Evolutionary conservation across 1,140 invertebrate genomes (phyloP), one percentile per base, ranked within the genome.

Genomic region (Hermetia illucens): DNA sequence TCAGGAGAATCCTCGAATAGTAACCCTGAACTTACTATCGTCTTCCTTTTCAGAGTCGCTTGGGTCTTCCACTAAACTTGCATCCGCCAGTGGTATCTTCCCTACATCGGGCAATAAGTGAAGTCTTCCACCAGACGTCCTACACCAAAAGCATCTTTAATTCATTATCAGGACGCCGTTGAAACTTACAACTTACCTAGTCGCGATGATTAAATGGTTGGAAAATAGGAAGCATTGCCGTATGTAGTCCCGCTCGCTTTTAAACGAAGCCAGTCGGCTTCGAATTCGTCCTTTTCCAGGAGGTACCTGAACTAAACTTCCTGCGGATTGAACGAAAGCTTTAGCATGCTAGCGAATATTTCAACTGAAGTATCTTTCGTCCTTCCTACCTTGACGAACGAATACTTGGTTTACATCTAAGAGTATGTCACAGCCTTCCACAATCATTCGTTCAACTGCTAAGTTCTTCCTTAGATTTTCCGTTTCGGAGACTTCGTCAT

Each of bases 371-470:
- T 25, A 8, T 25, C n/a, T 25, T n/a, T 25, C n/a, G 6, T 25
- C n/a, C n/a, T 25, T 25, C 58, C 65, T 59, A 78, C 80, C 82
- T 73, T 88, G 82, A 46, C 82, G 66, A 15, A 88, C 82, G 61
- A 86, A 88, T 12, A 90, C 84, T 70, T 95, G 89, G 64, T 92
- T 93, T 12, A 92, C 88, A 53, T 95, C 89, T 20, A 95, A 65
- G 30, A 94, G 66, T 49, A 94, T 91, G 59, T 94, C 89, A 64
- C 89, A 95, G 3, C 89, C 89, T 61, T 93, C 89, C 1, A 91
- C 79, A 34, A 95, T 94, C 86, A 94, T 93, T 39, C 90, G 66
- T 63, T 95, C 89, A 13, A 93, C 86, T 0, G 88, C 84, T 43
- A 95, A 64, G 57, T 94, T 94, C 58, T 93, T 93, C 13, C 90